Evolutionary conservation across 2,888 invertebrate species (phyloP), one percentile per base, ranked within the genome.

Genomic region (Leucozona laternaria): DNA sequence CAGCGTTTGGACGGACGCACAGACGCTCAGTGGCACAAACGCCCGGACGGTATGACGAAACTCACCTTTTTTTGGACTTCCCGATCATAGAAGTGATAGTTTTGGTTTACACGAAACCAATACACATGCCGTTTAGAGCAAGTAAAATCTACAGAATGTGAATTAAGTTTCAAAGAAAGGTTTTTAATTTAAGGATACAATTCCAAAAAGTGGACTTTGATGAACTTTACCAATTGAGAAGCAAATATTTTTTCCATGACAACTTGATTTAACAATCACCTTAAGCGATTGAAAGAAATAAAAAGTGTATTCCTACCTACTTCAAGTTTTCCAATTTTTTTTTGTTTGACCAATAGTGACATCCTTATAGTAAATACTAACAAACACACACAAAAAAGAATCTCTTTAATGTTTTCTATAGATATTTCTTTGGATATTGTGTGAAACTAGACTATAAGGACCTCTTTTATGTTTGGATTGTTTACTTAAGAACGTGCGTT

Each of bases 371-470:
- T 22, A 22, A 15, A 11, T 4, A 20, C 17, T n/a, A n/a, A n/a
- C n/a, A n/a, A n/a, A n/a, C 2, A 25, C 7, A 53, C 22, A 25
- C 13, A 50, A 6, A 60, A 7, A 37, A 31, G 34, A 28, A 58
- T 34, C 58, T 20, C 34, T 22, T 60, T 60, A 7, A 60, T 37
- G 6, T 58, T 58, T 58, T 20, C 20, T 34, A 20, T 6, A 58
- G 40, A 43, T 11, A 62, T 62, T n/a, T 62, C 40, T 25, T 43
- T 62, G n/a, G 62, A n/a, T 62, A 28, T 43, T 34, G 5, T 31
- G 48, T 15, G 48, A 31, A 20, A 48, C 45, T 13, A 8, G 1
- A 8, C 7, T n/a, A 5, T 6, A 5, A 45, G 10, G 11, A 45
- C 13, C 3, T 45, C 48, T 17, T 64, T 66, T 66, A 1, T 31